Percentiles rank a stretch among this genome's conserved stretches.
These are phyloP conservation scores for Centropus unirufus DNA, from an alignment of 2,113 vertebrate genomes.

Conservation along the genomic window DNA sequence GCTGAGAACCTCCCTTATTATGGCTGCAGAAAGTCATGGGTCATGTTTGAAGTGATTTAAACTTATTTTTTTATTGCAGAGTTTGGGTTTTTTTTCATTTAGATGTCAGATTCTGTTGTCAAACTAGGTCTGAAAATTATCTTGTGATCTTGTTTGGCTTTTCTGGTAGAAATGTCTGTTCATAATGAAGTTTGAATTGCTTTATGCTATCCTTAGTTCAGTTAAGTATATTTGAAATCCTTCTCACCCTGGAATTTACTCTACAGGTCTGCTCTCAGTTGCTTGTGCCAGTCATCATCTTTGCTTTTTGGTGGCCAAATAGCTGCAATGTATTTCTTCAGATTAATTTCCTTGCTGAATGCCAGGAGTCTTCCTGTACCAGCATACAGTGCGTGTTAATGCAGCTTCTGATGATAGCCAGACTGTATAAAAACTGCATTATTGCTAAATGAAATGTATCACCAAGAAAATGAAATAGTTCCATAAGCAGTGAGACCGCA, in stretches of 20 bases:
- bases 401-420: not conserved
- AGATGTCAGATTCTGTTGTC: not conserved
- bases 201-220: not conserved
- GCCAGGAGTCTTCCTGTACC: not conserved
- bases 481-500: not conserved
- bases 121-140: not conserved
- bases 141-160: not conserved
- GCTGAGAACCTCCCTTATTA: not conserved
- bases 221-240: not conserved
- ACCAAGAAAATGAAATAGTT: not conserved
- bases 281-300: not conserved
- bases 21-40: not conserved
- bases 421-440: not conserved
- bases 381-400: not conserved
- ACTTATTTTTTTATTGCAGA: not conserved
- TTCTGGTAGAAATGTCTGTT: not conserved
- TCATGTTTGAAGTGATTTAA: not conserved
- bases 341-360: not conserved
- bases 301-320: slow-evolving; percentile 10
- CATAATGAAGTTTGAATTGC: not conserved
- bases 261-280: not conserved
- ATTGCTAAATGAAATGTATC: not conserved
- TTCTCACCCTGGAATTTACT: not conserved
- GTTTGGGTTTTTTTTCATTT: not conserved
- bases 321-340: not conserved